Evolutionary conservation across 2,888 invertebrate genomes (phyloP).

Genomic region (Heliothis peltigera): DNA sequence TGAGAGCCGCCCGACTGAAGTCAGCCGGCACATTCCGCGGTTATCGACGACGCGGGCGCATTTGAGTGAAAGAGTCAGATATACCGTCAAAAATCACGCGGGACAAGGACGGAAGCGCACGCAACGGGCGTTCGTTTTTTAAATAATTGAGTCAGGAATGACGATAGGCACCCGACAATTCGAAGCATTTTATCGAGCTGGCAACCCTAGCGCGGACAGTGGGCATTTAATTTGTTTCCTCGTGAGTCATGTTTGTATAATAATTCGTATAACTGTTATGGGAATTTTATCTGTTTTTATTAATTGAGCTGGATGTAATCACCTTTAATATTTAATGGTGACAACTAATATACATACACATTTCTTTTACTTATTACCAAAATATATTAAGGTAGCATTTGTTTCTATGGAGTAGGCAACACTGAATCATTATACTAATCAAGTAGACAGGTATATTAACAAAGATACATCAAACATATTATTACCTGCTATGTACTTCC

Average conservation of each 20-base stretch:
- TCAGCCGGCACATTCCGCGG: slow-evolving; percentile 88
- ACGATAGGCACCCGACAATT: slow-evolving; percentile 87
- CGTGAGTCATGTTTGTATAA: slow-evolving; percentile 76
- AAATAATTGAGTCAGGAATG: slow-evolving; percentile 88
- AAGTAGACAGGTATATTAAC: not conserved
- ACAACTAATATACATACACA: slow-evolving; percentile 27
- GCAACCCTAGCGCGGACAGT: slow-evolving; percentile 83
- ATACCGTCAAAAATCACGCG: slow-evolving; percentile 72
- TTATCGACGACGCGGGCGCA: slow-evolving; percentile 86
- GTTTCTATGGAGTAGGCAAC: slow-evolving; percentile 11
- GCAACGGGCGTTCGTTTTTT: slow-evolving; percentile 85
- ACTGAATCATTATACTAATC: too few relatives aligned
- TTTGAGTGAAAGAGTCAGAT: slow-evolving; percentile 75
- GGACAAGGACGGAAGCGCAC: slow-evolving; percentile 76
- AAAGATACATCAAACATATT: slow-evolving; percentile 25
- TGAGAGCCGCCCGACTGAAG: slow-evolving; percentile 87
- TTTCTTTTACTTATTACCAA: not conserved
- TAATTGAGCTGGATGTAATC: slow-evolving; percentile 53
- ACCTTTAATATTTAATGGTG: slow-evolving; percentile 38
- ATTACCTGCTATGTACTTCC: slow-evolving; percentile 21
- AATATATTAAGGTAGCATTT: not conserved
- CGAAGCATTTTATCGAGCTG: slow-evolving; percentile 85
- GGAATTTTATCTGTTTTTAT: slow-evolving; percentile 65
- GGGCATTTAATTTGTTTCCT: slow-evolving; percentile 85
- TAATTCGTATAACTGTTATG: slow-evolving; percentile 70